Base-by-base conservation (phyloP, 1,140 invertebrate species). In the Vanessa tameamea region DNA sequence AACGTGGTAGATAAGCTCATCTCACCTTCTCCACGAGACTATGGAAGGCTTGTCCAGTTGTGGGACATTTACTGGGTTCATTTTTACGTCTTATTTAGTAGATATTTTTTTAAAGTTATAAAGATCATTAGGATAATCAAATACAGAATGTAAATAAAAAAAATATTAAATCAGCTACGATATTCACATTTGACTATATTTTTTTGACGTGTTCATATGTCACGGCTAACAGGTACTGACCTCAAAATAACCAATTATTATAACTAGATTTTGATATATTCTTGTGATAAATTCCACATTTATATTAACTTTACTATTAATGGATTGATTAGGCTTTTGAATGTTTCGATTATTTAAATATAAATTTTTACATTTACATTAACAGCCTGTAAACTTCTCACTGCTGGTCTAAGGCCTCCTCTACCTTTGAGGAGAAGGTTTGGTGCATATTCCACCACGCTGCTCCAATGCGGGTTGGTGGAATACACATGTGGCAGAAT, bases 221-320 rank as follows among this genome's bases (percentile, higher is more conserved):
- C 72, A 74, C 48, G 72, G 72, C 66, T 43, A 74, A 74, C 72
- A 43, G 26, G 72, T 64, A 16, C 43, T 63, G 59, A 73, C 61
- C 66, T 69, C 65, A 74, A 55, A 57, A 64, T 26, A 16, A 63
- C 16, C 47, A 63, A 31, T 26, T 26, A 26, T 63, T 70, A 70
- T 70, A 70, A 70, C 69, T 64, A 64, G 61, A 71, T 66, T 72
- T 74, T 74, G 66, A 74, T 69, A 26, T 47, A 64, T 67, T 67
- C 57, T 9, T n/a, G 23, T 37, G 12, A 61, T 31, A 61, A 61
- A 61, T 26, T 59, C 31, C 55, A 59, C 55, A 23, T 59, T 59
- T 59, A 12, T 59, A 14, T 26, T 59, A n/a, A 12, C 3, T 31
- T 43, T 12, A 37, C 15, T 43, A 57, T 13, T 13, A 23, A 23